phyloP scores from a whole-genome alignment of 2,113 vertebrate genomes.

The Rhinoptilus africanus region DNA sequence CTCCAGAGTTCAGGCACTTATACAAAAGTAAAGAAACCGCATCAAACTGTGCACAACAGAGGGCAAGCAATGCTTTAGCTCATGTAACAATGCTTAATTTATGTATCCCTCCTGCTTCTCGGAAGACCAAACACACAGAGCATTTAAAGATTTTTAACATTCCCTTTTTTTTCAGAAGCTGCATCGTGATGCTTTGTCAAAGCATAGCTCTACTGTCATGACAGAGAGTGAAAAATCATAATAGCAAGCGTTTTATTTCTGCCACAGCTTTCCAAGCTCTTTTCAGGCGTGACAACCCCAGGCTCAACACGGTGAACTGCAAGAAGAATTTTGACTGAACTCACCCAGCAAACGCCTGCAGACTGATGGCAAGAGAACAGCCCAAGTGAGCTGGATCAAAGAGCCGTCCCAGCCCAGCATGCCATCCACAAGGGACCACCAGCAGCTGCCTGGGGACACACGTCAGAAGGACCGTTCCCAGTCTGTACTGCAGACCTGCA shows the following conservation, averaged over 20 bases:
- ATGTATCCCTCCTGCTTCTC: background rate
- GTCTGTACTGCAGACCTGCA: background rate
- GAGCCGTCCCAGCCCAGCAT: background rate
- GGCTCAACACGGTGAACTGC: background rate
- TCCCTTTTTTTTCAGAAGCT: background rate
- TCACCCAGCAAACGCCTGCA: background rate
- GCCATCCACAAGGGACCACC: background rate
- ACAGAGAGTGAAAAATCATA: background rate
- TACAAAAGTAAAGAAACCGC: background rate
- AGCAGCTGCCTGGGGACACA: background rate
- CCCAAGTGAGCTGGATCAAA: background rate
- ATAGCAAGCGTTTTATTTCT: background rate
- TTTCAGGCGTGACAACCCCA: background rate
- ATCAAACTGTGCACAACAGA: background rate
- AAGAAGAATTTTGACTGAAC: background rate
- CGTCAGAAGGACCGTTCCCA: background rate
- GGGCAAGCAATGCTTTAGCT: background rate
- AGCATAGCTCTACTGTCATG: background rate
- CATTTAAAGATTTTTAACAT: background rate
- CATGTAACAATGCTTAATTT: background rate
- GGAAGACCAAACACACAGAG: background rate
- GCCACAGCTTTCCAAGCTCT: background rate
- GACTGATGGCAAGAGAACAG: background rate
- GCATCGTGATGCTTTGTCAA: background rate
- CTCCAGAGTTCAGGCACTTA: background rate